phyloP scores from a whole-genome alignment of 92 coral and sea anemone genomes.

The Epizoanthus illoricatus region DNA sequence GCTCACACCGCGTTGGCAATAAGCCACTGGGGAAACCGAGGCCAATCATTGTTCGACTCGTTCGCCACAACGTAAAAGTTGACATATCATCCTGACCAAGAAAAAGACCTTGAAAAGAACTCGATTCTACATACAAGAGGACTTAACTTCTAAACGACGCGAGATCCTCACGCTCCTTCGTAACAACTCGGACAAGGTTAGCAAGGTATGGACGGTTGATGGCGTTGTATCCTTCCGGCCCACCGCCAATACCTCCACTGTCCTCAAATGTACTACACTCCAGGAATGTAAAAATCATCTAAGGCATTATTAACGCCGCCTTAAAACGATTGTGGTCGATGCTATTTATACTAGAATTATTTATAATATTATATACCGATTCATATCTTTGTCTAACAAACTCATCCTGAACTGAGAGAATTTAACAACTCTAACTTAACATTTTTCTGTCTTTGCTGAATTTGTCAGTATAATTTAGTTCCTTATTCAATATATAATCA shows the following conservation, averaged over 20 bases:
- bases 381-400: slow-evolving; percentile 30
- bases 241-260: slow-evolving; percentile 26
- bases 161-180: slow-evolving; percentile 30
- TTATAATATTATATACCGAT: slow-evolving; percentile 7
- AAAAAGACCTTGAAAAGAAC: slow-evolving; percentile 21
- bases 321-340: slow-evolving; percentile 9
- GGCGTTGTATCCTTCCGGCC: slow-evolving; percentile 24
- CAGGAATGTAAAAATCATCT: slow-evolving; percentile 28
- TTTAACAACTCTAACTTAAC: not conserved
- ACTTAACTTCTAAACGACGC: slow-evolving; percentile 26
- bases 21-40: slow-evolving; percentile 21
- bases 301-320: slow-evolving; percentile 31
- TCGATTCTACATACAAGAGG: slow-evolving; percentile 20
- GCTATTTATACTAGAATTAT: slow-evolving; percentile 6
- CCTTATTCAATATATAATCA: slow-evolving; percentile 14
- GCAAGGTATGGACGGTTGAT: slow-evolving; percentile 24
- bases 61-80: slow-evolving; percentile 16
- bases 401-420: slow-evolving; percentile 31
- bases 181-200: slow-evolving; percentile 28
- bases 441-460: too few relatives aligned
- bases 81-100: slow-evolving; percentile 27
- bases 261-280: slow-evolving; percentile 34
- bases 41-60: slow-evolving; percentile 23
- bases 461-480: not conserved
- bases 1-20: slow-evolving; percentile 15